Conservation (phyloP, 2,113 vertebrate species). For the Charina bottae region DNA sequence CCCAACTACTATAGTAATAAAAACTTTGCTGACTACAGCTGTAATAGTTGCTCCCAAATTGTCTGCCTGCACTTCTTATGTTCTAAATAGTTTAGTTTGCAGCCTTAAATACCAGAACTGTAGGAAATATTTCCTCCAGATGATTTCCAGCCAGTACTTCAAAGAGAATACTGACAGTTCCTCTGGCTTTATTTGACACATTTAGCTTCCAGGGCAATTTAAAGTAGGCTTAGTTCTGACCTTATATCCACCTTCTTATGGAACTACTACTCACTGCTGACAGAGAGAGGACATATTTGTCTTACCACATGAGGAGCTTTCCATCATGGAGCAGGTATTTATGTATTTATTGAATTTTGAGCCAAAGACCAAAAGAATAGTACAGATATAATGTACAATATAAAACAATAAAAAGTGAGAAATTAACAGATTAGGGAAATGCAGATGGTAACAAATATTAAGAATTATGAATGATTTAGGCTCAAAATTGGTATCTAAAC, state of each 20-base stretch:
- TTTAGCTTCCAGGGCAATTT: constrained; percentile 39
- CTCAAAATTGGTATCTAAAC: background rate
- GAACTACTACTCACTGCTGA: constrained; percentile 40
- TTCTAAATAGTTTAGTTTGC: constrained; percentile 54
- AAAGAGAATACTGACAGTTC: constrained; percentile 20
- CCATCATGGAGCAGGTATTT: background rate
- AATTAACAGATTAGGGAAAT: background rate
- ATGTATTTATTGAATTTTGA: background rate
- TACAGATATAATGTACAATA: background rate
- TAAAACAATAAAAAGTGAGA: background rate
- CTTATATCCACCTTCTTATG: constrained; percentile 44
- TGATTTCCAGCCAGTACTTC: constrained; percentile 45
- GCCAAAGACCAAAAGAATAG: background rate
- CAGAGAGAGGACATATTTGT: constrained; percentile 45
- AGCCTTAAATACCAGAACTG: constrained; percentile 43
- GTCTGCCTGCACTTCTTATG: constrained; percentile 53
- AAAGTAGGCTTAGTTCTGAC: constrained; percentile 30
- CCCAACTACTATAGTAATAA: background rate
- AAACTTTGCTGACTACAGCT: background rate
- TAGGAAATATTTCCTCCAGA: constrained; percentile 53
- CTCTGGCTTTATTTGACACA: constrained; percentile 14
- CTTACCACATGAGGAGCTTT: constrained; percentile 6
- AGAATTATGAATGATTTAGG: background rate
- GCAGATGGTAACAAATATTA: background rate
- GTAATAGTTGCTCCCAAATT: constrained; percentile 51